phyloP scores from a whole-genome alignment of 2,113 vertebrate genomes.

The Macrotis lagotis region DNA sequence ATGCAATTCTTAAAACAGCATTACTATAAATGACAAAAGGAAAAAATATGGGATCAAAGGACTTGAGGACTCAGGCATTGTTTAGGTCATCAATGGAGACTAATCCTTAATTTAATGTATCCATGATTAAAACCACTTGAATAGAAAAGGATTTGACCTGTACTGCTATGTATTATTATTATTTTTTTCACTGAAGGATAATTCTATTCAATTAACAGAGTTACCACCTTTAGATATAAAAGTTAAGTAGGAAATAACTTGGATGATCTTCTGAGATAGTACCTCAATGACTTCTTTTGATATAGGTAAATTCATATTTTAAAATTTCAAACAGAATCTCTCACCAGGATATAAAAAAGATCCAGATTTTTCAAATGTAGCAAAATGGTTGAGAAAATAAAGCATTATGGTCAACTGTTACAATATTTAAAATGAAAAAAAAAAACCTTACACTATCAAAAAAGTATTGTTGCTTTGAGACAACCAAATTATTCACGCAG shows the following conservation, averaged over 20 bases:
- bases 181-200: constrained; percentile 36
- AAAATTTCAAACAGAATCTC: constrained; percentile 76
- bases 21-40: constrained; percentile 40
- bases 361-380: constrained; percentile 78
- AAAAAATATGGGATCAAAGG: constrained; percentile 39
- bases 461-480: constrained; percentile 56
- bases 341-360: constrained; percentile 79
- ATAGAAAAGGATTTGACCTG: constrained; percentile 48
- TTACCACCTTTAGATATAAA: constrained; percentile 73
- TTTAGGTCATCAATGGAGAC: constrained; percentile 18
- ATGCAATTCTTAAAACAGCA: rapidly evolving
- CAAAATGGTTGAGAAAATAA: constrained; percentile 77
- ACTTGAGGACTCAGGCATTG: constrained; percentile 41
- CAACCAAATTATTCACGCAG: constrained; percentile 55
- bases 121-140: constrained; percentile 51
- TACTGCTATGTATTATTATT: constrained; percentile 43
- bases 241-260: constrained; percentile 68
- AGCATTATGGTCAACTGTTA: constrained; percentile 75
- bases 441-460: constrained; percentile 69
- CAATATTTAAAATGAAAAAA: constrained; percentile 70
- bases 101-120: constrained; percentile 29
- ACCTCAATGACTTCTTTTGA: constrained; percentile 75
- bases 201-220: constrained; percentile 63
- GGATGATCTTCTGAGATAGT: constrained; percentile 68
- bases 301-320: constrained; percentile 74